phyloP scores from a whole-genome alignment of 2,113 vertebrate genomes.

The Cairina moschata region DNA sequence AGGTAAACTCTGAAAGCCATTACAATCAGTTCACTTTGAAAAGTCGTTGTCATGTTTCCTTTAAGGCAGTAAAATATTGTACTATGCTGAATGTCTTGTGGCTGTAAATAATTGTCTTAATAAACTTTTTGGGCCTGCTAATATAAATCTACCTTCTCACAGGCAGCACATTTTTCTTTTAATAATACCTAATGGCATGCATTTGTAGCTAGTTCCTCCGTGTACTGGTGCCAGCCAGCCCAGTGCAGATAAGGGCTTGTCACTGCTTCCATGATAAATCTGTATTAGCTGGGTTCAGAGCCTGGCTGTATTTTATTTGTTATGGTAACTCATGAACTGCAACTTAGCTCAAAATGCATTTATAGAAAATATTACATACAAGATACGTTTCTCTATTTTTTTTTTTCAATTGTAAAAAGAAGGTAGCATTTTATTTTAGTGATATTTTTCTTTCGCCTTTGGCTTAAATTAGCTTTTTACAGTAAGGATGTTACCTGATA shows the following conservation, averaged over 20 bases:
- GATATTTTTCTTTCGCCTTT: background rate
- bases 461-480: background rate
- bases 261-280: constrained; percentile 9
- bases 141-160: background rate
- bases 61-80: background rate
- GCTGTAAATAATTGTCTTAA: constrained; percentile 19
- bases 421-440: background rate
- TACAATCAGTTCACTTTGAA: background rate
- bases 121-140: background rate
- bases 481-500: background rate
- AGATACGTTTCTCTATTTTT: background rate
- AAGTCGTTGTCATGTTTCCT: background rate
- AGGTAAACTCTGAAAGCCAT: background rate
- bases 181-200: background rate
- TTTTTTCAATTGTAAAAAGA: background rate
- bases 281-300: background rate
- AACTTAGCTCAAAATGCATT: background rate
- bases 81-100: background rate
- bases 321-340: background rate
- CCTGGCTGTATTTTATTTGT: background rate
- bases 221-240: background rate
- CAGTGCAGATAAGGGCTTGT: background rate
- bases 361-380: background rate
- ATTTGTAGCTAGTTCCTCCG: background rate
- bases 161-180: constrained; percentile 25